These are phyloP conservation scores for Balearica regulorum DNA, from an alignment of 2,797 vertebrate genomes.

Conservation along the genomic window DNA sequence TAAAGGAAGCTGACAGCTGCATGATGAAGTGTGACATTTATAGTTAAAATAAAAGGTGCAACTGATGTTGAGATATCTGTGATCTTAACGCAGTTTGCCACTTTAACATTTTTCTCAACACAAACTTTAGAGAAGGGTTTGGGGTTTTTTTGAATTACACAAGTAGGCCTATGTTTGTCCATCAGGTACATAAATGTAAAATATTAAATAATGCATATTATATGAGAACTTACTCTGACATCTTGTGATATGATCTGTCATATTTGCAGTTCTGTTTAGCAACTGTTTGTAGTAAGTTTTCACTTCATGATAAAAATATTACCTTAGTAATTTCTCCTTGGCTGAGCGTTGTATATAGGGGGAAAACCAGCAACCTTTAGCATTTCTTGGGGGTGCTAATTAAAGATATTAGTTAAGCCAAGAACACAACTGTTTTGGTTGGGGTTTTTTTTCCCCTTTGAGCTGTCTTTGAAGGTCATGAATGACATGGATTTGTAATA, in stretches of 20 bases:
- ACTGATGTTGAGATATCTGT: conserved; percentile 14
- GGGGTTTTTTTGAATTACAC: background rate
- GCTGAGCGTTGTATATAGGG: background rate
- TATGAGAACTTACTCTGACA: background rate
- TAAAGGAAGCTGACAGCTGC: conserved; percentile 61
- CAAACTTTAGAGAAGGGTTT: background rate
- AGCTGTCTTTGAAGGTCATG: background rate
- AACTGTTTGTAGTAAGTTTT: background rate
- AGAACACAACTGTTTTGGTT: background rate
- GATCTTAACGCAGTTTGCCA: conserved; percentile 61
- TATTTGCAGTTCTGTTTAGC: background rate
- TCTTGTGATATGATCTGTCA: background rate
- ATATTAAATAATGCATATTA: background rate
- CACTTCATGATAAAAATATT: background rate
- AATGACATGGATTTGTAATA: background rate
- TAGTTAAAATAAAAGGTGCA: conserved; percentile 63
- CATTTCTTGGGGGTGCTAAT: background rate
- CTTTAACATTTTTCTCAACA: conserved; percentile 47
- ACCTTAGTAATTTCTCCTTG: background rate
- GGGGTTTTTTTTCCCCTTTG: background rate
- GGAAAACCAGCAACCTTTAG: background rate
- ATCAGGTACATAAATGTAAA: background rate
- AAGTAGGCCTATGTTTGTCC: background rate
- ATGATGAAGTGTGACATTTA: conserved; percentile 67
- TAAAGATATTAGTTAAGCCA: background rate